Conservation (phyloP, 2,888 invertebrate genomes). For the Hirtodrosophila trivittata region DNA sequence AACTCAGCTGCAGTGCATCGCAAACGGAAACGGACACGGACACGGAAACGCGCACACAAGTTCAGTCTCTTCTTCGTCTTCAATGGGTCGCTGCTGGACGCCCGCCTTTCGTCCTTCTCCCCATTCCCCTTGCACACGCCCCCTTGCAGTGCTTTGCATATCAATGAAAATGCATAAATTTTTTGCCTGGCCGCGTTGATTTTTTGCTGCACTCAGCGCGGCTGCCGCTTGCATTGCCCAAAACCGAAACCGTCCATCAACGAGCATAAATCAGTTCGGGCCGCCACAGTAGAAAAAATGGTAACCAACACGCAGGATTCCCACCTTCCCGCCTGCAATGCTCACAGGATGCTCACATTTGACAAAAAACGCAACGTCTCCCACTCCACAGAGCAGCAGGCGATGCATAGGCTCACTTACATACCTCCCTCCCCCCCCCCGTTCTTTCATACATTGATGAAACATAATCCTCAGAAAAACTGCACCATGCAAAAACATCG, state of each 20-base stretch:
- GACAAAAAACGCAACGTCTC: constrained; percentile 54
- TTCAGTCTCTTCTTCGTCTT: constrained; percentile 67
- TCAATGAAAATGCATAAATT: constrained; percentile 82
- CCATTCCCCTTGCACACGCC: not conserved
- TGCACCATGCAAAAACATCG: constrained; percentile 80
- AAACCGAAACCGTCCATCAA: constrained; percentile 76
- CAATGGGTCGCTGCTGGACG: constrained; percentile 14
- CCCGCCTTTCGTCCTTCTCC: not conserved
- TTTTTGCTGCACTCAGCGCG: constrained; percentile 52
- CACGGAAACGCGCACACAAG: constrained; percentile 52
- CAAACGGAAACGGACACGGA: constrained; percentile 65
- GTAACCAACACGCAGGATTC: not conserved
- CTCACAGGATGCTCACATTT: constrained; percentile 67
- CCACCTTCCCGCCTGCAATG: constrained; percentile 16
- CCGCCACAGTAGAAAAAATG: constrained; percentile 38
- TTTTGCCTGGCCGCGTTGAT: constrained; percentile 52
- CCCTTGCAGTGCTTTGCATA: constrained; percentile 78
- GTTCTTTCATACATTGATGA: constrained; percentile 58
- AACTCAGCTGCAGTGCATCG: constrained; percentile 33
- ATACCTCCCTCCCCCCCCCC: constrained; percentile 16
- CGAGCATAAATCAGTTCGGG: constrained; percentile 82
- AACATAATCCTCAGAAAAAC: constrained; percentile 58
- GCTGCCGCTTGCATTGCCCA: constrained; percentile 47
- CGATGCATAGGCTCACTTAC: constrained; percentile 45
- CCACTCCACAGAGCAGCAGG: constrained; percentile 6